Evolutionary conservation across 2,888 invertebrate species (phyloP).

Genomic region (Tenthredo scrophulariae): DNA sequence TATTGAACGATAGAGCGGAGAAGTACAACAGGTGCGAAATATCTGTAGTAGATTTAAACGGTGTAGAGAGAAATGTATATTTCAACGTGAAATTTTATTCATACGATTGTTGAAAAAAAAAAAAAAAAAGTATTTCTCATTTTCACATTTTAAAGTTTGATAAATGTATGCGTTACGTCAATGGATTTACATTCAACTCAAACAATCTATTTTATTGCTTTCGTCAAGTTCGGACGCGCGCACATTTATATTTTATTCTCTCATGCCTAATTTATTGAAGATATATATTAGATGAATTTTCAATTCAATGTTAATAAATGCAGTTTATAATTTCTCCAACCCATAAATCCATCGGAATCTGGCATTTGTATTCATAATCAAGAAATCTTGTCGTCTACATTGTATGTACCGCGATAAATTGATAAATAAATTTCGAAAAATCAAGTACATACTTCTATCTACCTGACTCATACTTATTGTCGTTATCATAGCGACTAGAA

Average conservation of each 20-base stretch:
- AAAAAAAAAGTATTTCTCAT: background rate
- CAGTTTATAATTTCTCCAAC: background rate
- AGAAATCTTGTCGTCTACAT: background rate
- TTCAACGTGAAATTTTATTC: background rate
- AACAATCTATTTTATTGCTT: background rate
- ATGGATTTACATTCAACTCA: background rate
- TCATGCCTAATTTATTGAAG: background rate
- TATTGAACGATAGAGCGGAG: background rate
- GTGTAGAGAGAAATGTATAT: background rate
- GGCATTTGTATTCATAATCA: background rate
- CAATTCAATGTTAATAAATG: background rate
- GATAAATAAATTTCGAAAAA: background rate
- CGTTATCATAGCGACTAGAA: background rate
- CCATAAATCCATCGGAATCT: background rate
- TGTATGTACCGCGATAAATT: background rate
- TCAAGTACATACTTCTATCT: background rate
- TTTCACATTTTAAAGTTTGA: background rate
- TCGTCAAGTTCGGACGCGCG: background rate
- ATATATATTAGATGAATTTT: background rate
- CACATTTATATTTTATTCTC: background rate
- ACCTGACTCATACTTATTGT: background rate
- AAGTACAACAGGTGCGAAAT: conserved; percentile 37
- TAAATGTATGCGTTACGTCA: background rate
- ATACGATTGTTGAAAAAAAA: background rate
- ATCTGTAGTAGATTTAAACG: background rate